Evolutionary conservation across 2,113 vertebrate species (phyloP).

Genomic region (Urocolius indicus): DNA sequence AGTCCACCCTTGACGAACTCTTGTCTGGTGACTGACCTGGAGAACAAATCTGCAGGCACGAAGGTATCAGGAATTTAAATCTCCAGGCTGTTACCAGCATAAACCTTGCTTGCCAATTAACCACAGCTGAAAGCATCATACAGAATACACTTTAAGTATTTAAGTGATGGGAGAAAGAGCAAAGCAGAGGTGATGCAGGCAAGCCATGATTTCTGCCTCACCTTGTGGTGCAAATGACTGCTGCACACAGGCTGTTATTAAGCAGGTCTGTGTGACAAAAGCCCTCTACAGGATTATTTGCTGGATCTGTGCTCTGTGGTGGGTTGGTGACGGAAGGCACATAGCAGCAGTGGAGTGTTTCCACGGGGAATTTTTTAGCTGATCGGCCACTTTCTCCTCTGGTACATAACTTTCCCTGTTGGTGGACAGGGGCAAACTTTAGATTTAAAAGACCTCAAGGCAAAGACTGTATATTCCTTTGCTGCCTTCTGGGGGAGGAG

Average conservation of each 20-base stretch:
- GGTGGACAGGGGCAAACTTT: background rate
- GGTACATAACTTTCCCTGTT: rapidly evolving
- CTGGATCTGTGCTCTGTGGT: background rate
- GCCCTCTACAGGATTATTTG: background rate
- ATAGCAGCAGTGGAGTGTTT: background rate
- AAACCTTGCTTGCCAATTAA: background rate
- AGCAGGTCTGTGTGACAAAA: background rate
- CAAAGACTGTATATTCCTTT: background rate
- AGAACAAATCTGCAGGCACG: background rate
- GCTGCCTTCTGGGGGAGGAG: background rate
- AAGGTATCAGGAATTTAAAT: background rate
- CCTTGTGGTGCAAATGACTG: background rate
- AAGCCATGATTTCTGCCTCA: background rate
- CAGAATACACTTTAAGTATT: background rate
- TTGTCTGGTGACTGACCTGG: background rate
- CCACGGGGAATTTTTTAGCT: background rate
- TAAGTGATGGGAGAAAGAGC: background rate
- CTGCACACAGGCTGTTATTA: background rate
- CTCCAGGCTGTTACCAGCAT: background rate
- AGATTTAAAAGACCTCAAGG: background rate
- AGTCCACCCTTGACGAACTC: rapidly evolving
- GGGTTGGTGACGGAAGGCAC: background rate
- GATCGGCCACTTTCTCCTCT: background rate
- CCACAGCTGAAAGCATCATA: rapidly evolving
- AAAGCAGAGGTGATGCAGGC: background rate